These are phyloP conservation scores for Magallana ariakensis DNA, from an alignment of 1,140 invertebrate species.

Conservation along the genomic window DNA sequence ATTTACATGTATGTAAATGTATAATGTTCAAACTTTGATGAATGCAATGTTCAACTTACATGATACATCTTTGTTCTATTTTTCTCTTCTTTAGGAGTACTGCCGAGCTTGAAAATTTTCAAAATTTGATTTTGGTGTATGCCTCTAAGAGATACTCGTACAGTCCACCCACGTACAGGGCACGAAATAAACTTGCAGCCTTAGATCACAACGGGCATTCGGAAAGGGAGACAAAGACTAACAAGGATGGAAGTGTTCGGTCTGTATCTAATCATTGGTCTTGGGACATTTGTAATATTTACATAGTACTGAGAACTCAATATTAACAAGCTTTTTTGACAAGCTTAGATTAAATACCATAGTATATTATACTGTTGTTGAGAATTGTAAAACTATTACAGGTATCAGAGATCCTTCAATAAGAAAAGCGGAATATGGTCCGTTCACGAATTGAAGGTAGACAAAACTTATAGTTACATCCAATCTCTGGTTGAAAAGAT, in stretches of 20 bases:
- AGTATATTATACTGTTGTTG: too few species aligned
- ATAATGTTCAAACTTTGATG: too few species aligned
- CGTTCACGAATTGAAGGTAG: constrained; percentile 2
- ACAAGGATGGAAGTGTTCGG: too few species aligned
- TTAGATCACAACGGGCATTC: background rate
- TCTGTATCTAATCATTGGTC: too few species aligned
- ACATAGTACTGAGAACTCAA: too few species aligned
- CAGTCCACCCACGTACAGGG: background rate
- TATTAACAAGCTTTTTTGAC: too few species aligned
- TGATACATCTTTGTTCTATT: background rate
- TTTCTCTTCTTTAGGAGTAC: background rate
- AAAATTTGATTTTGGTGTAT: background rate
- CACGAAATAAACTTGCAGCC: background rate
- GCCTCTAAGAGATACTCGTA: background rate
- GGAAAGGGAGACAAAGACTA: background rate
- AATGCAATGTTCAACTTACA: too few species aligned
- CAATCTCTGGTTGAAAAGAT: constrained; percentile 1
- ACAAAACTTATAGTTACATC: constrained; percentile 17
- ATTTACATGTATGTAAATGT: background rate
- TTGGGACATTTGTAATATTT: too few species aligned
- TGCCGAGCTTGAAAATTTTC: background rate
- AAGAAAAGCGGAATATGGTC: constrained; percentile 36
- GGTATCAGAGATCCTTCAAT: background rate
- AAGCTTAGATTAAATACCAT: too few species aligned
- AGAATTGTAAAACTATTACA: background rate